Evolutionary conservation across 2,888 invertebrate genomes (phyloP), one percentile per base, ranked within the genome.

Genomic region (Scaptomyza flava): DNA sequence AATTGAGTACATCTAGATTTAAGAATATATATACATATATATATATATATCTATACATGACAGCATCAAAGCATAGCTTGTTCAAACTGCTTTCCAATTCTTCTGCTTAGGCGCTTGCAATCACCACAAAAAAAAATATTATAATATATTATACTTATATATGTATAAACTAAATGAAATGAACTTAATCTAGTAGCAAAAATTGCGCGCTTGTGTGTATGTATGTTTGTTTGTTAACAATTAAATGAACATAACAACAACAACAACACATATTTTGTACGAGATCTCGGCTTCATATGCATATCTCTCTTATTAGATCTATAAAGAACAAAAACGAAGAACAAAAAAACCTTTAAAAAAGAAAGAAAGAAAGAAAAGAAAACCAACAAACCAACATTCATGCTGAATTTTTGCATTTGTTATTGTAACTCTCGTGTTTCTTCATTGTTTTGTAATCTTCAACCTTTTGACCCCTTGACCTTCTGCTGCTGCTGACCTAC

Each of bases 341-440:
- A 23, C 17, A 17, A 17, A 17, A 17, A 17, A 17, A 17, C 17
- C 17, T 17, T 17, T 4, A 23, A 23, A 23, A 23, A 23, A 23
- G 17, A n/a, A 6, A 20, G 6, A 23, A 43, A 8, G n/a, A 46
- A 51, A 46, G 6, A 42, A 54, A 51, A 58, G 23, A 12, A 27
- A 23, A 7, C 9, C 5, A n/a, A 6, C 4, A 33, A 34, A 9
- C 4, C 11, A n/a, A 43, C 42, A 59, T 41, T 76, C 53, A 58
- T 61, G 77, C 75, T 77, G 72, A 64, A 64, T 59, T 77, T 65
- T 62, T 77, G 73, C 77, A 75, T 75, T 75, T 77, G 77, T 75
- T 75, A 68, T 58, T 56, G 51, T 65, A 64, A 65, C 58, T 73
- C 57, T 73, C 60, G 23, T 60, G 56, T 77, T 60, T 47, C 50